Base-by-base conservation (phyloP, 2,113 vertebrate genomes). In the Cairina moschata region DNA sequence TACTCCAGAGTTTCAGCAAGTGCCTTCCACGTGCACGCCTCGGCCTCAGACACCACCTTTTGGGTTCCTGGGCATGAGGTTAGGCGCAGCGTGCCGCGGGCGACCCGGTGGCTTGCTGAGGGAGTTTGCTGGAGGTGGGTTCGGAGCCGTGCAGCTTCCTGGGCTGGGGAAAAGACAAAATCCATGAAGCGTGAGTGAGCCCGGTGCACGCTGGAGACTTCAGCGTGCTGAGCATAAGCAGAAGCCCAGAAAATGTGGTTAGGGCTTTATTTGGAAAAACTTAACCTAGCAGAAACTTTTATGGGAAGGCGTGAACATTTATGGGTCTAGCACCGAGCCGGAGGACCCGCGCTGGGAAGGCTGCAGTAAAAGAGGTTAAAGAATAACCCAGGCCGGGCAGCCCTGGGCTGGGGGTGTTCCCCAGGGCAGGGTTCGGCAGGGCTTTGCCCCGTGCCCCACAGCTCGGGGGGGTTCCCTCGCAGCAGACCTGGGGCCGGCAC, bases 211-310 rank as follows among this genome's bases (percentile, higher is more conserved):
- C 54, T 91, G 83, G 83, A 72, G 68, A 48, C 75, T 52, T 52
- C 17, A n/a, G 28, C 26, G 0, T 13, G 34, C 32, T 81, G 79
- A 26, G 50, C 16, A 1, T 60, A 36, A 79, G 48, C 18, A 83
- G 76, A 81, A 76, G 78, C 62, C 78, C 67, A 31, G 83, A 83
- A 74, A 82, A n/a, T 14, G 31, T 4, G 11, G 58, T 48, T 44
- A 71, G 52, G 4, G 44, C 80, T 92, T 91, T 73, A 91, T 90
- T 93, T 97, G 91, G 83, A 92, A 96, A 95, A 95, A 91, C 32
- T 60, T 60, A 73, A 87, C 84, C n/a, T 18, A 84, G 90, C 0
- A 52, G 92, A 90, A 81, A 13, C 69, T 80, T 94, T 86, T 83
- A 63, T 76, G 76, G 75, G 56, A 1, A 16, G 84, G 55, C 76